A percentile compares a stretch with the other conserved stretches of the same genome.
Conservation (phyloP, 2,113 vertebrate genomes). For the Lathamus discolor region DNA sequence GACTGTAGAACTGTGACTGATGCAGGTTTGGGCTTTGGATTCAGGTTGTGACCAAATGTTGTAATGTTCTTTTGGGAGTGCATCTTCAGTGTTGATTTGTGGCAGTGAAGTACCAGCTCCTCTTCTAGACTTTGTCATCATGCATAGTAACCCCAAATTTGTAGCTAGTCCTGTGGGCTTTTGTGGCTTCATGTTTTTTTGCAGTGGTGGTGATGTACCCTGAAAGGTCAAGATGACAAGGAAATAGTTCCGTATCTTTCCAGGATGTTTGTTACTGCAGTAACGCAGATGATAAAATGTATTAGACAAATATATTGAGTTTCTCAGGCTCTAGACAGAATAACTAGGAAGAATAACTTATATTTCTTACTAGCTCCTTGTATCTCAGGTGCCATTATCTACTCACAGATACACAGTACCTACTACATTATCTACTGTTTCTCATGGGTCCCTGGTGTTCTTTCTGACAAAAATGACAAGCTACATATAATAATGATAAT, state of each 20-base stretch:
- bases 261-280: background rate
- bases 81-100: fast-evolving
- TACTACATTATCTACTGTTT: background rate
- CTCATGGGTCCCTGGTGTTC: background rate
- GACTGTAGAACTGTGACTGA: background rate
- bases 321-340: background rate
- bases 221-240: background rate
- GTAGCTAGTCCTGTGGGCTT: background rate
- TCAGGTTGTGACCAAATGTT: background rate
- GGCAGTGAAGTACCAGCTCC: background rate
- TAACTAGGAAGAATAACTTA: background rate
- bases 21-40: background rate
- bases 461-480: background rate
- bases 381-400: background rate
- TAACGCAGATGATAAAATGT: background rate
- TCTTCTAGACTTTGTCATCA: background rate
- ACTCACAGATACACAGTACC: background rate
- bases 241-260: background rate
- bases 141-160: background rate
- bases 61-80: background rate
- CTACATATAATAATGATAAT: background rate
- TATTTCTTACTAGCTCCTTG: background rate
- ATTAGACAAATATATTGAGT: background rate
- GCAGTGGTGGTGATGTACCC: background rate
- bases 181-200: background rate